Conservation (phyloP, 2,113 vertebrate species). For the Philantomba maxwellii region DNA sequence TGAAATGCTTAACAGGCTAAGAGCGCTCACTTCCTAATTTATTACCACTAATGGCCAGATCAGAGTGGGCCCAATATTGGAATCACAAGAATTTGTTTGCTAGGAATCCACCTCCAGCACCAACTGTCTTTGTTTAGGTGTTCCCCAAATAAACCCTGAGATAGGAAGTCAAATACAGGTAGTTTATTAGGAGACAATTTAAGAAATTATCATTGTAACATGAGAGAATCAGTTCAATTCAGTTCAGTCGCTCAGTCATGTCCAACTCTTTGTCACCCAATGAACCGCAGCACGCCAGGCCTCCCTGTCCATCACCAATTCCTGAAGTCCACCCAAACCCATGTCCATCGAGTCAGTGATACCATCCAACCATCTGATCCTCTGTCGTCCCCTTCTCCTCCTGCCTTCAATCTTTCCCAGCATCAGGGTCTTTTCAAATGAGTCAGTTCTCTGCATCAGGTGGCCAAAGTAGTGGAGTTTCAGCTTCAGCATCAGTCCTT, state of each 20-base stretch:
- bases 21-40: background rate
- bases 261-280: background rate
- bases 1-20: background rate
- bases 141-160: background rate
- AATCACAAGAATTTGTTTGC: background rate
- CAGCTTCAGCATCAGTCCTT: background rate
- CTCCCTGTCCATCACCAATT: background rate
- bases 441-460: background rate
- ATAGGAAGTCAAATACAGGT: background rate
- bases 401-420: background rate
- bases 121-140: background rate
- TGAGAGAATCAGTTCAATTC: background rate
- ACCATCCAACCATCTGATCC: background rate
- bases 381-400: background rate
- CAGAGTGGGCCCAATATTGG: background rate
- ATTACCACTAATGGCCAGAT: background rate
- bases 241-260: rapidly evolving
- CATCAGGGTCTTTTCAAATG: background rate
- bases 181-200: background rate
- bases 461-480: background rate
- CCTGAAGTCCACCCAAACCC: background rate
- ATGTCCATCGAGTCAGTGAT: background rate
- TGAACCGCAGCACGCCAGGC: rapidly evolving
- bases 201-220: background rate
- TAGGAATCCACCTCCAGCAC: background rate